Base-by-base conservation (phyloP, 2,113 vertebrate species). In the Chrysochloris asiatica region DNA sequence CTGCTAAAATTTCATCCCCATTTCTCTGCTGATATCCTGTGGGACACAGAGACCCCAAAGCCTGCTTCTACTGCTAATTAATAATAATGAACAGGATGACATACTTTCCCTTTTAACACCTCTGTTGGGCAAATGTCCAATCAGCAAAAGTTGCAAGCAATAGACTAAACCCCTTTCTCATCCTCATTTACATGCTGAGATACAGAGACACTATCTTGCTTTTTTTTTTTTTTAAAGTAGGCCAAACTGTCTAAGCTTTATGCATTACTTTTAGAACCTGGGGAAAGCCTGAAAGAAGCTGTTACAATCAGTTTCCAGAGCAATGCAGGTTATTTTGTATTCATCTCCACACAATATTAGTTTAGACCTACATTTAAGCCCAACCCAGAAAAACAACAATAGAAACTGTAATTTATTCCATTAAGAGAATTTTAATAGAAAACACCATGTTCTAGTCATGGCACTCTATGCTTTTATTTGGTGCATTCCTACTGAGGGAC, bases 11-110 rank as follows among this genome's bases (percentile, higher is more conserved):
- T 41, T 78, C 83, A 93, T 43, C n/a, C 13, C 48, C 56, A 61
- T 92, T 88, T 94, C 59, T 93, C 54, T 48, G 24, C 33, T 36
- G 48, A 83, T 30, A 13, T 41, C 83, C 77, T 88, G 10, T 75
- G 88, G 76, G 85, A 94, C 36, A 28, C 1, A 0, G 63, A 89
- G 43, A 48, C 67, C 81, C 77, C 77, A 72, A 80, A 86, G 75
- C 54, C 61, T 67, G 76, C 24, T 52, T 94, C 94, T 81, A 77
- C 36, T 78, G 45, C 90, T 96, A 94, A 96, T 95, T 95, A 90
- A 94, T 79, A 94, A 61, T 79, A 93, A 96, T 94, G 72, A 96
- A 88, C 30, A 86, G 11, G 48, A 88, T 89, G 92, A 82, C 83
- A 95, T n/a, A 90, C 48, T 95, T 96, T 93, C 73, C 61, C 48